A percentile compares a stretch with the other conserved stretches of the same genome.
phyloP scores from a whole-genome alignment of 2,888 invertebrate species.

The Dusona sp. region DNA sequence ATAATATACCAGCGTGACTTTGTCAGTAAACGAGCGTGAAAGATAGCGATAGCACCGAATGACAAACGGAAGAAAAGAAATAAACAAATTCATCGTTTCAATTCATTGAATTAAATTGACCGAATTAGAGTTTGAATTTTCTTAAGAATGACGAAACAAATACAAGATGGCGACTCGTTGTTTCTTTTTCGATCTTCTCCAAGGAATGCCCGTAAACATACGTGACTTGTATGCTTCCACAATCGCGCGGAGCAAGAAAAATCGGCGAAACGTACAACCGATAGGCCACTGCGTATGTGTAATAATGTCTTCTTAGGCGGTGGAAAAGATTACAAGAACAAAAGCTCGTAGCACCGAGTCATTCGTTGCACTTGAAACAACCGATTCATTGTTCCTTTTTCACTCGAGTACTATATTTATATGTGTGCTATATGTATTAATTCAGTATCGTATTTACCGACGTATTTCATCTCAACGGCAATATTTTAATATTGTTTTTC shows the following conservation, averaged over 20 bases:
- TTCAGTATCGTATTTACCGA: neutral
- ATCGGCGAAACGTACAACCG: neutral
- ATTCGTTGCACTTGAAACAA: slow-evolving; percentile 57
- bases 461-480: neutral
- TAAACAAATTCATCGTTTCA: neutral
- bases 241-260: slow-evolving; percentile 6
- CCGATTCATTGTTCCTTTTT: slow-evolving; percentile 44
- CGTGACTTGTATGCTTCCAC: neutral
- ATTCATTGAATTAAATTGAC: neutral
- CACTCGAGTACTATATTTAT: neutral
- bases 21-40: neutral
- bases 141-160: neutral
- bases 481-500: neutral
- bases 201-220: neutral
- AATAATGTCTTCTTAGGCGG: slow-evolving; percentile 9
- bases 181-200: neutral
- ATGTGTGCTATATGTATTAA: neutral
- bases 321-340: slow-evolving; percentile 44
- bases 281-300: slow-evolving; percentile 11
- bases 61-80: neutral
- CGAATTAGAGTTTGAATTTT: neutral
- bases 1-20: slow-evolving; percentile 37
- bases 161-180: neutral
- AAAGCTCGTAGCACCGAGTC: slow-evolving; percentile 15
- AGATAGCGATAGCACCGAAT: neutral